Conservation (phyloP, 2,888 invertebrate species). For the Galeruca laticollis region DNA sequence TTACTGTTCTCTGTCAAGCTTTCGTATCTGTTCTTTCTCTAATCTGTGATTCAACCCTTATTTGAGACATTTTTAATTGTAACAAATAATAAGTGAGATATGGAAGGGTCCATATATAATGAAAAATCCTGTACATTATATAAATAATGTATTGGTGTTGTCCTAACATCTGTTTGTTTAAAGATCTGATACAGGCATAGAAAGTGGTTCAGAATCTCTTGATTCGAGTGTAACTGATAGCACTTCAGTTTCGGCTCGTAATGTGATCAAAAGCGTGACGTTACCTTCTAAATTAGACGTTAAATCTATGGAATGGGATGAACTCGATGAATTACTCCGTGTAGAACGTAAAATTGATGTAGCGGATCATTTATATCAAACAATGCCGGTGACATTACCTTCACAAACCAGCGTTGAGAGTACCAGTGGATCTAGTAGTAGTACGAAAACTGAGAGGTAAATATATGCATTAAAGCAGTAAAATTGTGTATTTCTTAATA, state of each 20-base stretch:
- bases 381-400: conserved; percentile 76
- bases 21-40: too few species aligned
- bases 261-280: conserved; percentile 66
- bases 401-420: conserved; percentile 69
- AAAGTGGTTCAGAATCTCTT: conserved; percentile 56
- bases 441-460: conserved; percentile 40
- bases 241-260: conserved; percentile 52
- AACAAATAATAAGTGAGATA: too few species aligned
- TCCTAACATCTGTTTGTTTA: conserved; percentile 8
- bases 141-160: too few species aligned
- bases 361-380: conserved; percentile 76
- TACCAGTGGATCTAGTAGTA: conserved; percentile 52
- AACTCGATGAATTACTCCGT: conserved; percentile 77
- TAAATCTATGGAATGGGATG: conserved; percentile 78
- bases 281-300: conserved; percentile 77
- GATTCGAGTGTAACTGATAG: conserved; percentile 48
- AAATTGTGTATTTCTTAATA: not conserved
- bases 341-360: conserved; percentile 76
- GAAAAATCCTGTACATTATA: too few species aligned
- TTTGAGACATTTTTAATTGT: too few species aligned
- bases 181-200: conserved; percentile 55
- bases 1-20: too few species aligned
- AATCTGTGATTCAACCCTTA: too few species aligned
- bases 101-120: too few species aligned
- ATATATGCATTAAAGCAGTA: not conserved